A percentile compares a stretch with the other conserved stretches of the same genome.
Evolutionary conservation across 2,113 vertebrate genomes (phyloP).

Genomic region (Bufo bufo): DNA sequence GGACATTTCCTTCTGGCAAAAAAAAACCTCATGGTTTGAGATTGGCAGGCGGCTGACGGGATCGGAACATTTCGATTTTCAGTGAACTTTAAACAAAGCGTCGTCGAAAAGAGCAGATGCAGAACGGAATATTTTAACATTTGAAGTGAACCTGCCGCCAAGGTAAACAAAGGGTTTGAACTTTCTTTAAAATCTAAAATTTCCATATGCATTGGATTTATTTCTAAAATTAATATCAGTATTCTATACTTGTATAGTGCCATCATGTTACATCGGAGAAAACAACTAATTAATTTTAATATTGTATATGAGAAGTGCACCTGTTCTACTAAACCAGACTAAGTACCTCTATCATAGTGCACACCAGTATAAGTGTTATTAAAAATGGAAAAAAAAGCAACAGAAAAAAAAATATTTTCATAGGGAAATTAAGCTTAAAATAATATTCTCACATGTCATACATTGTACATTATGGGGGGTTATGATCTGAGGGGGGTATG

Average conservation of each 20-base stretch:
- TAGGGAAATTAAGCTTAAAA: no score
- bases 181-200: background rate
- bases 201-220: background rate
- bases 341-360: no score
- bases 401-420: no score
- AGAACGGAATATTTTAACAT: constrained; percentile 48
- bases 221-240: background rate
- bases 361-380: no score
- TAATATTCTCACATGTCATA: no score
- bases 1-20: constrained; percentile 13
- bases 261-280: background rate
- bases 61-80: constrained; percentile 29
- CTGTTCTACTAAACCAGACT: no score
- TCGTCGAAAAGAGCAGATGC: constrained; percentile 21
- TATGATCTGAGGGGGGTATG: no score
- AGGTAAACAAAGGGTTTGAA: background rate
- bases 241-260: background rate
- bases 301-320: no score
- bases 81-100: constrained; percentile 38
- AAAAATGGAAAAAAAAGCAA: no score
- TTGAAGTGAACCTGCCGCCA: background rate
- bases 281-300: no score
- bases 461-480: no score
- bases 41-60: constrained; percentile 12
- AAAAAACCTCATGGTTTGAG: background rate